Evolutionary conservation across 2,113 vertebrate genomes (phyloP), one percentile per base, ranked within the genome.

Genomic region (Cathartes aura): DNA sequence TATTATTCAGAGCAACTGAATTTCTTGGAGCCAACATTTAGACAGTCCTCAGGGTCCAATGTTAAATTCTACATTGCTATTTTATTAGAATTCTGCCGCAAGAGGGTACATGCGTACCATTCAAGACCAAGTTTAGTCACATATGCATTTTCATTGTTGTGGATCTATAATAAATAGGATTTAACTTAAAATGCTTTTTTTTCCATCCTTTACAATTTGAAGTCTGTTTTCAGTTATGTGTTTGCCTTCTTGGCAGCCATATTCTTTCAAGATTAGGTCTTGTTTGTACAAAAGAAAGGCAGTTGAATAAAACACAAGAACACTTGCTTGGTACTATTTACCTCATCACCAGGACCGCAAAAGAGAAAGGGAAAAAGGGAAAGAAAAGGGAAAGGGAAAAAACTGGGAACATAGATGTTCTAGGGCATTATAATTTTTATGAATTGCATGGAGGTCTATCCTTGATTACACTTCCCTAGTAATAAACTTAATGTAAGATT

Each of bases 401-500:
- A 82, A 27, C 3, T 56, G 34, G 26, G 42, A 87, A 87, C 62
- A 67, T 29, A 90, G n/a, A 38, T 74, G 18, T 78, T 71, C 63
- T 45, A 86, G 26, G 47, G 43, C 38, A 78, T 47, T 90, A 53
- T 22, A 87, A 58, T 79, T 90, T 78, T 83, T 79, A 74, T 90
- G 4, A 90, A 53, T 56, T 73, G 27, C 72, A 62, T 60, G 38
- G 59, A 91, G 36, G n/a, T 60, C 59, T 90, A 56, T 42, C 36
- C 43, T 82, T 87, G 58, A 55, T 81, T 63, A 36, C 20, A 87
- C 11, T 79, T 68, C 52, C 75, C 22, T 82, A 75, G 80, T 40
- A 89, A 87, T 79, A 91, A 83, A 89, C 72, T 76, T 89, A 86
- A 93, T 84, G 63, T 11, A 91, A 81, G 73, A 68, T 95, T 97